Percentiles rank a stretch among this genome's conserved stretches.
phyloP scores from a whole-genome alignment of 64 coral and sea anemone genomes.

The Dendronephthya gigantea region DNA sequence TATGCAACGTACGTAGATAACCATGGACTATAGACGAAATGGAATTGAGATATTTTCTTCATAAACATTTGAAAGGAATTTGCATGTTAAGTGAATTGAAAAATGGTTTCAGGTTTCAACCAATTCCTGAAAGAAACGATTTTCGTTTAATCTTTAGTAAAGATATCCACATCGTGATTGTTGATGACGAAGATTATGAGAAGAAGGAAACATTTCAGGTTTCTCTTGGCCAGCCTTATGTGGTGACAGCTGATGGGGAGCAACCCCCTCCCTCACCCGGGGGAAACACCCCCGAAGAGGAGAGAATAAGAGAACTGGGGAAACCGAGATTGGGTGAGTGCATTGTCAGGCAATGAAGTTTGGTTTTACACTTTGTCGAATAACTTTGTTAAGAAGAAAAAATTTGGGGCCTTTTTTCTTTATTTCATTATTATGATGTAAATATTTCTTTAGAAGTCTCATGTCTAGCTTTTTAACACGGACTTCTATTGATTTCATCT shows the following conservation, averaged over 20 bases:
- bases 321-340: constrained; percentile 80
- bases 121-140: neutral
- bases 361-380: too few relatives aligned
- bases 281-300: constrained; percentile 59
- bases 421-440: too few relatives aligned
- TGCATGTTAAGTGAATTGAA: too few relatives aligned
- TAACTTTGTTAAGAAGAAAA: too few relatives aligned
- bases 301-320: constrained; percentile 78
- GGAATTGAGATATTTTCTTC: too few relatives aligned
- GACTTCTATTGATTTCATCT: too few relatives aligned
- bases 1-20: neutral
- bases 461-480: too few relatives aligned
- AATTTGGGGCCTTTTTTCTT: too few relatives aligned
- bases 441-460: too few relatives aligned
- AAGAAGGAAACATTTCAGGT: constrained; percentile 85
- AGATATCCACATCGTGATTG: constrained; percentile 62
- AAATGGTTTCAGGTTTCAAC: too few relatives aligned
- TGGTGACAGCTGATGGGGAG: constrained; percentile 61
- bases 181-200: constrained; percentile 98
- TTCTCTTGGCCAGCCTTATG: constrained; percentile 76
- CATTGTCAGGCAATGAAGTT: neutral
- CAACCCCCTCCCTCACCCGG: constrained; percentile 8
- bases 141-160: constrained; percentile 44
- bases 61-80: too few relatives aligned
- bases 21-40: too few relatives aligned